Percentiles rank a stretch among this genome's conserved stretches.
phyloP scores from a whole-genome alignment of 2,797 vertebrate genomes.

The Xyrichtys novacula region DNA sequence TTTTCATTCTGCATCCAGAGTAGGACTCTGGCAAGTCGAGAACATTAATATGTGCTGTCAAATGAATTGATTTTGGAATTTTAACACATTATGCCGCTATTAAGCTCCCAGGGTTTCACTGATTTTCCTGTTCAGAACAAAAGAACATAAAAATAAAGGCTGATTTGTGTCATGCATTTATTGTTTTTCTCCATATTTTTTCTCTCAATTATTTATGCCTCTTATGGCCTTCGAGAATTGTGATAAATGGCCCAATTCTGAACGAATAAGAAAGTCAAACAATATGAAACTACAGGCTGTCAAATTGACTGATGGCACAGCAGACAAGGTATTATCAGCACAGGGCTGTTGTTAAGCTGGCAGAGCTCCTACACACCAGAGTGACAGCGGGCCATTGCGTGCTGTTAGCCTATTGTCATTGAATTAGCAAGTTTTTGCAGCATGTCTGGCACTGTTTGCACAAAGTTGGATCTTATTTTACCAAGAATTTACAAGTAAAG shows the following conservation, averaged over 20 bases:
- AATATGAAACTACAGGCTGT: slow-evolving; percentile 45
- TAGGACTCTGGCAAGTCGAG: slow-evolving; percentile 3
- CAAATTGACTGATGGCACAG: slow-evolving; percentile 59
- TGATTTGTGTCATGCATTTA: slow-evolving; percentile 28
- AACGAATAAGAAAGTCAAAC: slow-evolving; percentile 54
- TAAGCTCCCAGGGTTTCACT: slow-evolving; percentile 29
- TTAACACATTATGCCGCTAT: slow-evolving; percentile 34
- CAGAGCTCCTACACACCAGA: slow-evolving; percentile 16
- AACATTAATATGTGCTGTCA: slow-evolving; percentile 48
- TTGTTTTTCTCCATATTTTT: slow-evolving; percentile 8
- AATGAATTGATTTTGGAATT: slow-evolving; percentile 58
- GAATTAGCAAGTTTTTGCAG: not conserved
- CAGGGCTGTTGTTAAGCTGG: slow-evolving; percentile 37
- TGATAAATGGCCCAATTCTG: slow-evolving; percentile 62
- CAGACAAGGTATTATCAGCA: slow-evolving; percentile 50
- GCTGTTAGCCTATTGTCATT: slow-evolving; percentile 19
- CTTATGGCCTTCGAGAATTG: slow-evolving; percentile 29
- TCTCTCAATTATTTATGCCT: slow-evolving; percentile 44
- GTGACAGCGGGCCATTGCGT: slow-evolving; percentile 11
- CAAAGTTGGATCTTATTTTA: slow-evolving; percentile 12
- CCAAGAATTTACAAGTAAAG: not conserved
- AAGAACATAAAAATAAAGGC: slow-evolving; percentile 27
- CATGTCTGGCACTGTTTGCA: not conserved
- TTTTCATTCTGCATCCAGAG: slow-evolving; percentile 37
- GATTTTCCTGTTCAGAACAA: slow-evolving; percentile 39